Conservation (phyloP, 2,888 invertebrate genomes). For the Tanypteryx hageni region DNA sequence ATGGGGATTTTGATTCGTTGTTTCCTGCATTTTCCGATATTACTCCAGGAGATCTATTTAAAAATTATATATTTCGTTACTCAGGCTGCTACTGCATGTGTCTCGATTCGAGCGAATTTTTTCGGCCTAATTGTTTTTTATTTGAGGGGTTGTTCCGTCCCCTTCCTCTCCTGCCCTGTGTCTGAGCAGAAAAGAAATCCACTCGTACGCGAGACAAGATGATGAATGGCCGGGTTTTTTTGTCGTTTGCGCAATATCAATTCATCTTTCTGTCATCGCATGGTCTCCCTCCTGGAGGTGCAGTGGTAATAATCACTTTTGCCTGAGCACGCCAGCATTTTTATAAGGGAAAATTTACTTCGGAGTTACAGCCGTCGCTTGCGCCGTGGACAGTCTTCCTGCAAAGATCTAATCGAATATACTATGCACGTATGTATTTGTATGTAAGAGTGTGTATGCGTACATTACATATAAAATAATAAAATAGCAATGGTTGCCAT, state of each 20-base stretch:
- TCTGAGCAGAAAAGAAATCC: not conserved
- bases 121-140: not conserved
- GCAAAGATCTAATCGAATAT: no score
- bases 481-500: no score
- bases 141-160: not conserved
- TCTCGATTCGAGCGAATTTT: not conserved
- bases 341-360: not conserved
- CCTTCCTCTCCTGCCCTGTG: not conserved
- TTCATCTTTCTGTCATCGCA: slow-evolving; percentile 12
- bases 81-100: no score
- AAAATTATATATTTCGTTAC: no score
- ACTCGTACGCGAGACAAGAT: not conserved
- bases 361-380: no score
- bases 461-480: no score
- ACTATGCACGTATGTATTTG: no score
- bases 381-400: no score
- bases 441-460: no score
- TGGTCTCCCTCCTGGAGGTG: not conserved
- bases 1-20: no score
- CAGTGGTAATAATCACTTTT: slow-evolving; percentile 30
- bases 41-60: no score
- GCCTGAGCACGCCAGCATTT: not conserved
- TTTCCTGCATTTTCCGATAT: no score
- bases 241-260: slow-evolving; percentile 9
- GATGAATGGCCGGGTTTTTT: slow-evolving; percentile 46